phyloP scores from a whole-genome alignment of 2,797 vertebrate species.

The Poeciliopsis turneri region DNA sequence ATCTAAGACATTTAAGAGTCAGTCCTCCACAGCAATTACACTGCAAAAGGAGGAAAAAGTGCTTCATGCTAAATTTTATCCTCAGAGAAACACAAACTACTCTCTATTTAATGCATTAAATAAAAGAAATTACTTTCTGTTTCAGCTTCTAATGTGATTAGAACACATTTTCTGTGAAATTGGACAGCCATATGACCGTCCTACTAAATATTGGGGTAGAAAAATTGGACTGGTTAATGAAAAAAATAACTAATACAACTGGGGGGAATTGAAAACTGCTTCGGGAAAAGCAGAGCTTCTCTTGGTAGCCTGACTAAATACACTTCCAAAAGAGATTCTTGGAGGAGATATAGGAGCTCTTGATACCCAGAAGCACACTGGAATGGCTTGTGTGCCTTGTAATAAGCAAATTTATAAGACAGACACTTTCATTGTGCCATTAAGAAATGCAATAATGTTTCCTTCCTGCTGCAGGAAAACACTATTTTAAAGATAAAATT shows the following conservation, averaged over 20 bases:
- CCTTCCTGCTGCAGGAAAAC: constrained; percentile 33
- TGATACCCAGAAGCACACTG: constrained; percentile 45
- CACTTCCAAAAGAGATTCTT: constrained; percentile 9
- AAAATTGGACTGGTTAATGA: not conserved
- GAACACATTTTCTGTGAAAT: constrained; percentile 30
- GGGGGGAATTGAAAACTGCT: not conserved
- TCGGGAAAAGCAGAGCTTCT: not conserved
- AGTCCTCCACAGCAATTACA: constrained; percentile 31
- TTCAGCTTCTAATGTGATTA: constrained; percentile 25
- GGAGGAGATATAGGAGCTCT: constrained; percentile 16
- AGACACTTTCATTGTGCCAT: constrained; percentile 46
- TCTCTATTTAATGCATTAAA: constrained; percentile 10
- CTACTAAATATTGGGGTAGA: not conserved
- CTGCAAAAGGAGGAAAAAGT: constrained; percentile 16
- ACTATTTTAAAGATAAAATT: constrained; percentile 49
- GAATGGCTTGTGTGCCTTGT: constrained; percentile 17
- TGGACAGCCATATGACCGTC: not conserved
- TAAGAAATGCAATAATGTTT: constrained; percentile 51
- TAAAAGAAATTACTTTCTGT: constrained; percentile 32
- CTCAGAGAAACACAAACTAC: constrained; percentile 30
- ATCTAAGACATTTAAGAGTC: not conserved
- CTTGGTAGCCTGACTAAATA: constrained; percentile 44
- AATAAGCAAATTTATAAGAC: constrained; percentile 56
- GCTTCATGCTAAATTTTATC: constrained; percentile 24
- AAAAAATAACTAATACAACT: not conserved